Evolutionary conservation across 2,888 invertebrate species (phyloP), one percentile per base, ranked within the genome.

Genomic region (Conistra vaccinii): DNA sequence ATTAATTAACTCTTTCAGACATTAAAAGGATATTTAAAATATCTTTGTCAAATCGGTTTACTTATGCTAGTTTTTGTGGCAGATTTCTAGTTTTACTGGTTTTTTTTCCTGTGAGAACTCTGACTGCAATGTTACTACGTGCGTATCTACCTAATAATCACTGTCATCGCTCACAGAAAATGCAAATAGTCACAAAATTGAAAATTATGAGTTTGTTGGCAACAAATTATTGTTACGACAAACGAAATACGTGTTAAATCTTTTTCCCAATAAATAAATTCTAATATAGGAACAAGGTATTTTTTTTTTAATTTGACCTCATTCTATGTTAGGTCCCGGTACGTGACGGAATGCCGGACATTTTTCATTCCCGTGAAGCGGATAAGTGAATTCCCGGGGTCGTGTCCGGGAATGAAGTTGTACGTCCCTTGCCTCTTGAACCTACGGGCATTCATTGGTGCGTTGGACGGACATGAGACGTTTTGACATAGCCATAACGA

Each of bases 351-450:
- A 76, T 76, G 73, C 58, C 55, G 58, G 60, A 63, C 73, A 83
- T 78, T 80, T 83, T 79, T 83, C 78, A 73, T 86, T 78, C 78
- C 58, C 42, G 48, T 76, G 71, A 76, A 73, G 68, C 77, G 65
- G 58, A 45, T 70, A 78, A 81, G 74, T 81, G 69, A 73, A 86
- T 88, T 80, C 79, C 74, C 58, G 53, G 51, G 69, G 58, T 67
- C 68, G 39, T 32, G 35, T 62, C 66, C 73, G 39, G 66, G 69
- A 77, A 83, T 86, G 69, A 69, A 80, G 80, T 78, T 63, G 77
- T 80, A 70, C 80, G 12, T 35, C 55, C 61, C 53, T 61, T 42
- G 45, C 42, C 26, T 32, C 7, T 20, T 73, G 67, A 66, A 72
- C 55, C 69, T 61, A 39, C 53, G 71, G 48, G 66, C 75, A 81